Evolutionary conservation across 1,140 invertebrate genomes (phyloP).

Genomic region (Drosophila burlai): DNA sequence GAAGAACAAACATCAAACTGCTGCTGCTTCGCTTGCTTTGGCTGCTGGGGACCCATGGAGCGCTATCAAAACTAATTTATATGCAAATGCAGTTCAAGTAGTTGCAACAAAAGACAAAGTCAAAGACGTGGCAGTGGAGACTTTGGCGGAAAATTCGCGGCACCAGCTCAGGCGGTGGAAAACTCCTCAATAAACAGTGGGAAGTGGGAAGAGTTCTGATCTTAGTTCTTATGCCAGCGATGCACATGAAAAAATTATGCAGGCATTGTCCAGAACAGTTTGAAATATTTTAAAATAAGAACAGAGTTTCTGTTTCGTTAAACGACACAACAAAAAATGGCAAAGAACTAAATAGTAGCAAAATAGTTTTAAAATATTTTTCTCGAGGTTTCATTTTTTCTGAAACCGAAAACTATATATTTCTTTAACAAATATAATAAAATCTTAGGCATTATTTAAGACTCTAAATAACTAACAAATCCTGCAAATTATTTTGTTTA

Average conservation of each 20-base stretch:
- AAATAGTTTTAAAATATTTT: not conserved
- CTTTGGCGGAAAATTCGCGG: conserved; percentile 40
- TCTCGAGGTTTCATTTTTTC: too few species aligned
- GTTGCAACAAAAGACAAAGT: conserved; percentile 64
- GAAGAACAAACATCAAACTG: conserved; percentile 78
- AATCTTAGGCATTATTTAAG: too few species aligned
- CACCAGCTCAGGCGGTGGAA: conserved; percentile 31
- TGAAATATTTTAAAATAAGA: not conserved
- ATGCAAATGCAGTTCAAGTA: conserved; percentile 84
- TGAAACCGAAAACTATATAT: not conserved
- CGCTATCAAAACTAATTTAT: conserved; percentile 82
- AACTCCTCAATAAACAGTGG: conserved; percentile 48
- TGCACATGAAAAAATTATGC: conserved; percentile 19
- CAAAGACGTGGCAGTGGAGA: conserved; percentile 45
- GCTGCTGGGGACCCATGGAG: conserved; percentile 38
- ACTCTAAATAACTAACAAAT: too few species aligned
- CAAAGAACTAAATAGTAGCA: not conserved
- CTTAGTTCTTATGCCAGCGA: conserved; percentile 25
- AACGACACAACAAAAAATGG: not conserved
- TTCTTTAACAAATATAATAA: too few species aligned
- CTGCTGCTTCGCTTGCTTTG: conserved; percentile 22
- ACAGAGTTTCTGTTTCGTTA: too few species aligned
- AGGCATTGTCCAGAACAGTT: not conserved
- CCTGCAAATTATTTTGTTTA: too few species aligned
- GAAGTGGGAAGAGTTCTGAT: conserved; percentile 35